A percentile compares a stretch with the other conserved stretches of the same genome.
Conservation (phyloP, 2,888 invertebrate species). For the Dolichopus griseipennis region DNA sequence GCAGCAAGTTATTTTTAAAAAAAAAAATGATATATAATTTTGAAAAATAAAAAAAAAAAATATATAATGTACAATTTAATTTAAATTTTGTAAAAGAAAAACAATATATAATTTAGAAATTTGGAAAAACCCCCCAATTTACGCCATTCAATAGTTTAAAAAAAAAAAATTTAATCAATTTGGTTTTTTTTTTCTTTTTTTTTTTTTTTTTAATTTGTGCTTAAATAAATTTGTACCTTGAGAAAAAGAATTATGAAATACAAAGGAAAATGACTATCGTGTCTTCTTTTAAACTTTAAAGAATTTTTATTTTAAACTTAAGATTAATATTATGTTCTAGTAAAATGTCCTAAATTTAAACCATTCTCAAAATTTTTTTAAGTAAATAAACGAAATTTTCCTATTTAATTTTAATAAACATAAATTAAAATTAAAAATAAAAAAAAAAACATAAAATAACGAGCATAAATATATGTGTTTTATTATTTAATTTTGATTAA, state of each 20-base stretch:
- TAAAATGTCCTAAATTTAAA: no score
- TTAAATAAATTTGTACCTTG: not conserved
- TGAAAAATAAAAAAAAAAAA: not conserved
- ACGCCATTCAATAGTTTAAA: not conserved
- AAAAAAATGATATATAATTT: no score
- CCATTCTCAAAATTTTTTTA: not conserved
- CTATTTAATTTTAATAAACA: not conserved
- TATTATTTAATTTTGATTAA: not conserved
- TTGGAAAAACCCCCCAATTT: constrained; percentile 2
- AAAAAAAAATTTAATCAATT: no score
- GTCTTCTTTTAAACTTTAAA: no score
- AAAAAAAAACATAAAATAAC: no score
- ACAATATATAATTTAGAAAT: not conserved
- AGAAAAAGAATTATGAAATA: constrained; percentile 1
- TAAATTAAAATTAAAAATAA: no score
- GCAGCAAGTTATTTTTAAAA: not conserved
- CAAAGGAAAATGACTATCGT: not conserved
- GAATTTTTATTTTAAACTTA: no score
- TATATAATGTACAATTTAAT: not conserved
- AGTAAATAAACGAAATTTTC: not conserved
- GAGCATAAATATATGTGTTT: not conserved
- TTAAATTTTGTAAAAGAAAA: not conserved
- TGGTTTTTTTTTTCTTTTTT: no score
- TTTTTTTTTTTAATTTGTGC: no score
- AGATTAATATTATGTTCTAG: no score